Conservation (phyloP, 2,797 vertebrate species). For the Neoniphon sammara region DNA sequence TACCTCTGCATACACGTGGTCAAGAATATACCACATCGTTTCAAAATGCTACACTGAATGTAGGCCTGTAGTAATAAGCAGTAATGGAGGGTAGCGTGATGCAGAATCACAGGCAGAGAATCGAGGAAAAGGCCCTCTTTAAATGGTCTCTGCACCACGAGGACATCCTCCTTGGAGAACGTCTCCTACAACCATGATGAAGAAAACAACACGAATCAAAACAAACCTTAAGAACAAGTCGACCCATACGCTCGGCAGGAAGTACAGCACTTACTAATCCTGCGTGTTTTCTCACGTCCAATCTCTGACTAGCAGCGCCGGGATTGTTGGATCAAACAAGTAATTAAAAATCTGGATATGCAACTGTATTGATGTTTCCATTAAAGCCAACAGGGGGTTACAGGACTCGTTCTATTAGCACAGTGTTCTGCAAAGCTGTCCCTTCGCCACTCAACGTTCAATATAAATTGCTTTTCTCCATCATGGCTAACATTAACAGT, state of each 20-base stretch:
- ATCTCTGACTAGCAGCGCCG: background rate
- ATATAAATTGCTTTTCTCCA: conserved; percentile 3
- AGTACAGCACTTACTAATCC: background rate
- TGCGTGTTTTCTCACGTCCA: conserved; percentile 9
- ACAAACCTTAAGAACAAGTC: background rate
- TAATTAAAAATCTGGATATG: conserved; percentile 28
- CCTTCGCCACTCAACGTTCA: background rate
- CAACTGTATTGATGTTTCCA: conserved; percentile 7
- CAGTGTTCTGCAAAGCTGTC: conserved; percentile 7
- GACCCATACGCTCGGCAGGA: background rate
- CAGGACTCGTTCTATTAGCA: background rate
- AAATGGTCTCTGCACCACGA: background rate
- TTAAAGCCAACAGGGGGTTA: conserved; percentile 3
- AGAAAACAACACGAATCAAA: conserved; percentile 17
- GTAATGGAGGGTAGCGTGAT: conserved; percentile 25
- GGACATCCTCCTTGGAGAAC: background rate
- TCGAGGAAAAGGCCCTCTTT: background rate
- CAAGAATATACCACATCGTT: conserved; percentile 44
- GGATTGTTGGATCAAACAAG: conserved; percentile 5
- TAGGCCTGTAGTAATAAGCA: conserved; percentile 3
- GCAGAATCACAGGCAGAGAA: conserved; percentile 24
- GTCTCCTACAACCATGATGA: conserved; percentile 5
- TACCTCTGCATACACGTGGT: conserved; percentile 29
- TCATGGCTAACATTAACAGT: background rate
- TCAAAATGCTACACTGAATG: conserved; percentile 18